phyloP scores from a whole-genome alignment of 2,888 invertebrate genomes.

The Phytoseiulus persimilis region DNA sequence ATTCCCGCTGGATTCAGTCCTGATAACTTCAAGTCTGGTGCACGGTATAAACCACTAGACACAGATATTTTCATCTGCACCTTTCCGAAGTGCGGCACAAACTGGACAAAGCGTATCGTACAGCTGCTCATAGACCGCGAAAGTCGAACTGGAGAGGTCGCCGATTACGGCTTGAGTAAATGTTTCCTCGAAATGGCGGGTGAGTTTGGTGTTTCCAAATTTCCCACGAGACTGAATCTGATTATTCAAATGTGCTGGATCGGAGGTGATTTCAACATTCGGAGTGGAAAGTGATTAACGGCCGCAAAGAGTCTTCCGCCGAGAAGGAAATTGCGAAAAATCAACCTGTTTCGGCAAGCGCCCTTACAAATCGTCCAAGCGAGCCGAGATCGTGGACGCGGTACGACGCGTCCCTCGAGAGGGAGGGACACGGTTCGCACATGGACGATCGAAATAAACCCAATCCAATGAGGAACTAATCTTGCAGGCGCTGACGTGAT shows the following conservation, averaged over 20 bases:
- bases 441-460: neutral
- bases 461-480: neutral
- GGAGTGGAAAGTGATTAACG: too few relatives aligned
- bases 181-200: constrained; percentile 33
- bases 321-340: neutral
- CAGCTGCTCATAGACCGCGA: constrained; percentile 20
- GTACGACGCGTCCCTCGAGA: too few relatives aligned
- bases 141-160: constrained; percentile 37
- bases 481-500: constrained; percentile 17
- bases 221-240: neutral
- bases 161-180: constrained; percentile 18
- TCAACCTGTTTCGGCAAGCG: too few relatives aligned
- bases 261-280: too few relatives aligned
- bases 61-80: constrained; percentile 23
- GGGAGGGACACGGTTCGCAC: too few relatives aligned
- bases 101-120: constrained; percentile 30
- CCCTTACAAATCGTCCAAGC: too few relatives aligned
- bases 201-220: neutral
- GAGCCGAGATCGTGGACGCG: too few relatives aligned
- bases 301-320: neutral
- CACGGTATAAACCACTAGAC: neutral
- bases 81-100: constrained; percentile 32
- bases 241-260: too few relatives aligned
- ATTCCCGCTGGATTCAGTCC: constrained; percentile 14
- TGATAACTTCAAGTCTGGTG: neutral